These are phyloP conservation scores for Azemiops feae DNA, from an alignment of 2,113 vertebrate genomes.

Conservation along the genomic window DNA sequence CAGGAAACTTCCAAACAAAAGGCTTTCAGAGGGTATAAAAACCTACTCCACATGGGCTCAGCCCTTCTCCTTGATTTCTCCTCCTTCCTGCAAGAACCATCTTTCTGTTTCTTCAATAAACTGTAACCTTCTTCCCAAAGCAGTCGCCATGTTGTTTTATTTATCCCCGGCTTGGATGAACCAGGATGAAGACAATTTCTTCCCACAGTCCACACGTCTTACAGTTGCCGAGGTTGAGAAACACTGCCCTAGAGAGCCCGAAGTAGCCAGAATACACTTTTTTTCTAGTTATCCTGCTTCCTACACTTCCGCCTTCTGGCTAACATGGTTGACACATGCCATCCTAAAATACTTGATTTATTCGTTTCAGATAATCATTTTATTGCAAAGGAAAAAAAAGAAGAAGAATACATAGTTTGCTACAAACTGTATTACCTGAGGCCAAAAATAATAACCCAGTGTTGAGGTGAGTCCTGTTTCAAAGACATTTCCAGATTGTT, in stretches of 20 bases:
- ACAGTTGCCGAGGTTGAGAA: not conserved
- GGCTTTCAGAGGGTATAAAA: no score
- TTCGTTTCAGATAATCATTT: conserved; percentile 4
- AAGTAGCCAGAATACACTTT: not conserved
- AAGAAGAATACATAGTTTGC: conserved; percentile 4
- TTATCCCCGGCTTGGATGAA: no score
- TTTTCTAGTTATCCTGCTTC: not conserved
- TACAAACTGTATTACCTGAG: not conserved
- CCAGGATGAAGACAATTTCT: no score
- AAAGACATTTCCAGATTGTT: not conserved
- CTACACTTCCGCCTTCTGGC: not conserved
- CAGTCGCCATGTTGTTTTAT: no score
- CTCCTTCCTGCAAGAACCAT: no score
- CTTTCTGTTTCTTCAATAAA: no score
- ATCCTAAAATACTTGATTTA: not conserved
- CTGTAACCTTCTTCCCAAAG: no score
- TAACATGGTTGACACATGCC: not conserved
- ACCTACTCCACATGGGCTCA: no score
- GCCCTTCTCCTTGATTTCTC: no score
- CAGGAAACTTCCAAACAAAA: no score
- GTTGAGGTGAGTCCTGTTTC: not conserved
- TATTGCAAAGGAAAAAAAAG: not conserved
- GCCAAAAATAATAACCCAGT: not conserved
- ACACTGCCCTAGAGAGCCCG: not conserved
- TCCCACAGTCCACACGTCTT: not conserved